These are phyloP conservation scores for Falco punctatus DNA, from an alignment of 2,113 vertebrate species.

Conservation along the genomic window DNA sequence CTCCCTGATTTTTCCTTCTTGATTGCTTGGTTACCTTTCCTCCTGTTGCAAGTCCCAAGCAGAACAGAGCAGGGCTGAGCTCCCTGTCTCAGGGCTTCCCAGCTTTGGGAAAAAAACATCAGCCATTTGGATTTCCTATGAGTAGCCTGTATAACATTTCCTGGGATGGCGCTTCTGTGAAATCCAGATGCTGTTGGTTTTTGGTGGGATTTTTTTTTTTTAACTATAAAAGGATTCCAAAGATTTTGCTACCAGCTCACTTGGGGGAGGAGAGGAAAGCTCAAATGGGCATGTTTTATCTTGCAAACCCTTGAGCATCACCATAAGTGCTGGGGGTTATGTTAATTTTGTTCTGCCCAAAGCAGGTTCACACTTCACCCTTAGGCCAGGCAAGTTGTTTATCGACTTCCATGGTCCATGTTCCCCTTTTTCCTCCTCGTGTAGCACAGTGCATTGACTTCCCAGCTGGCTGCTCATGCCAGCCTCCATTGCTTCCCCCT, in stretches of 20 bases:
- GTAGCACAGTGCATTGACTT: not conserved
- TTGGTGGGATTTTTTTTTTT: not conserved
- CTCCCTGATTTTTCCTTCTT: not conserved
- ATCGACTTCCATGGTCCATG: fast-evolving
- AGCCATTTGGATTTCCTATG: not conserved
- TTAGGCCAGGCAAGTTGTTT: not conserved
- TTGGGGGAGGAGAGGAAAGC: not conserved
- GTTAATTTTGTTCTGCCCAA: fast-evolving
- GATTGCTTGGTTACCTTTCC: not conserved
- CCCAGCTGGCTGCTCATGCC: not conserved
- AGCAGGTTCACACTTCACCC: not conserved
- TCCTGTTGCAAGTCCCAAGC: not conserved
- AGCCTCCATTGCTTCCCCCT: fast-evolving
- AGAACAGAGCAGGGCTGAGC: not conserved
- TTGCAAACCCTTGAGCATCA: not conserved
- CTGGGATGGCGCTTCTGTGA: not conserved
- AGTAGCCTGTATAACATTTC: not conserved
- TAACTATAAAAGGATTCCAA: not conserved
- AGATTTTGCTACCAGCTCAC: not conserved
- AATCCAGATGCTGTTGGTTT: not conserved
- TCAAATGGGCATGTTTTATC: not conserved
- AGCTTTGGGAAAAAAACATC: not conserved
- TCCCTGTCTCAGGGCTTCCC: not conserved
- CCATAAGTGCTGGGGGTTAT: not conserved
- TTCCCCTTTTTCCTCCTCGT: not conserved